A percentile compares a stretch with the other conserved stretches of the same genome.
Evolutionary conservation across 2,113 vertebrate genomes (phyloP).

Genomic region (Osmerus eperlanus): DNA sequence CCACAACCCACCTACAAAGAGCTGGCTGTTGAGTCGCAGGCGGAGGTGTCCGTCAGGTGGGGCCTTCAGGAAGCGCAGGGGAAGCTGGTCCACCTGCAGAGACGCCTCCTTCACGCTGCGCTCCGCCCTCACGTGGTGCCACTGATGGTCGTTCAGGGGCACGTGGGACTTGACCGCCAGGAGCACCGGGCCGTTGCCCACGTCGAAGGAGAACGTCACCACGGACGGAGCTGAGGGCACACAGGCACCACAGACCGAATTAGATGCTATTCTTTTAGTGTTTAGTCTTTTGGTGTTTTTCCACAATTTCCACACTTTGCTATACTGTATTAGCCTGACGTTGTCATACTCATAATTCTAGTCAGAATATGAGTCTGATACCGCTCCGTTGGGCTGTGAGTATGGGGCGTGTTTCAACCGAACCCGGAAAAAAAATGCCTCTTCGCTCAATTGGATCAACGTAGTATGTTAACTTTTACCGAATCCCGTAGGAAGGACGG

Average conservation of each 20-base stretch:
- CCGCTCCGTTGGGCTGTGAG: too few species aligned
- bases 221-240: slow-evolving; percentile 79
- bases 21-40: slow-evolving; percentile 85
- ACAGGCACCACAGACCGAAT: background rate
- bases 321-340: slow-evolving; percentile 34
- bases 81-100: slow-evolving; percentile 89
- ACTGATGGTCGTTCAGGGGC: slow-evolving; percentile 90
- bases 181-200: slow-evolving; percentile 84
- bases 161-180: slow-evolving; percentile 79
- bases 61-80: slow-evolving; percentile 75
- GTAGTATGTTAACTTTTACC: too few species aligned
- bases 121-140: slow-evolving; percentile 88
- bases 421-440: too few species aligned
- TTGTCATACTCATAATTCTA: too few species aligned
- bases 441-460: too few species aligned
- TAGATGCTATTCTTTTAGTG: background rate
- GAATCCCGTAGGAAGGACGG: too few species aligned
- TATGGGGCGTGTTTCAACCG: too few species aligned
- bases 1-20: slow-evolving; percentile 86
- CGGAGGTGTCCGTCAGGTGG: slow-evolving; percentile 82
- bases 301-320: slow-evolving; percentile 31
- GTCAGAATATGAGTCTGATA: too few species aligned
- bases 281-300: background rate
- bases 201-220: slow-evolving; percentile 89
- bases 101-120: slow-evolving; percentile 89